Evolutionary conservation across 2,888 invertebrate species (phyloP).

Genomic region (Chalcosyrphus nemorum): DNA sequence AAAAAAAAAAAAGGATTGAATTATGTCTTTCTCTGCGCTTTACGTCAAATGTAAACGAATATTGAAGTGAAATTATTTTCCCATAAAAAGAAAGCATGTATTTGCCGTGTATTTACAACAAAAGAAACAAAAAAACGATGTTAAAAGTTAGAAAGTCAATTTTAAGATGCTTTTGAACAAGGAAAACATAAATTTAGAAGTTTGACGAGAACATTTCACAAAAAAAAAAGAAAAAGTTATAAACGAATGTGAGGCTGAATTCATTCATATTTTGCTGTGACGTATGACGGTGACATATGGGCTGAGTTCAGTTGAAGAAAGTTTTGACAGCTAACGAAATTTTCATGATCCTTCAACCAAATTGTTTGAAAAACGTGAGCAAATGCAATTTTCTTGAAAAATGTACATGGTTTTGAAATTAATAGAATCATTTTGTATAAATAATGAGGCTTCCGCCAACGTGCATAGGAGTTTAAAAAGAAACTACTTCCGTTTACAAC

Average conservation of each 20-base stretch:
- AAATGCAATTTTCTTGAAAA: too few relatives aligned
- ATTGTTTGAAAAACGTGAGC: too few relatives aligned
- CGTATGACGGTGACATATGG: background rate
- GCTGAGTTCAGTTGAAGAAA: background rate
- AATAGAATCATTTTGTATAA: too few relatives aligned
- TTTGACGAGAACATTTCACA: constrained; percentile 24
- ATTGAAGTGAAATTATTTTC: constrained; percentile 38
- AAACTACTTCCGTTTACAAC: too few relatives aligned
- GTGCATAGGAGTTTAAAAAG: too few relatives aligned
- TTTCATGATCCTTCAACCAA: too few relatives aligned
- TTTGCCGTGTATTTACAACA: background rate
- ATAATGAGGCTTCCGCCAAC: too few relatives aligned
- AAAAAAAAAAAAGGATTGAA: constrained; percentile 10
- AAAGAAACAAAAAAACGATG: background rate
- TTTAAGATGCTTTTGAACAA: constrained; percentile 2
- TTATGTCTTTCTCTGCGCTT: background rate
- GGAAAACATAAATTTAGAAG: constrained; percentile 13
- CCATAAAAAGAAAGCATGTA: constrained; percentile 12
- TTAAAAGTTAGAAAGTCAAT: constrained; percentile 34
- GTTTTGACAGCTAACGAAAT: background rate
- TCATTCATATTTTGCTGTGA: constrained; percentile 6
- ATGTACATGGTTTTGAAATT: too few relatives aligned
- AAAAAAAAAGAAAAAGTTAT: background rate
- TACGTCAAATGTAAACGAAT: constrained; percentile 38
- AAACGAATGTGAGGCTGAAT: background rate